A percentile compares a stretch with the other conserved stretches of the same genome.
Conservation (phyloP, 2,113 vertebrate genomes). For the Ceyx cyanopectus region DNA sequence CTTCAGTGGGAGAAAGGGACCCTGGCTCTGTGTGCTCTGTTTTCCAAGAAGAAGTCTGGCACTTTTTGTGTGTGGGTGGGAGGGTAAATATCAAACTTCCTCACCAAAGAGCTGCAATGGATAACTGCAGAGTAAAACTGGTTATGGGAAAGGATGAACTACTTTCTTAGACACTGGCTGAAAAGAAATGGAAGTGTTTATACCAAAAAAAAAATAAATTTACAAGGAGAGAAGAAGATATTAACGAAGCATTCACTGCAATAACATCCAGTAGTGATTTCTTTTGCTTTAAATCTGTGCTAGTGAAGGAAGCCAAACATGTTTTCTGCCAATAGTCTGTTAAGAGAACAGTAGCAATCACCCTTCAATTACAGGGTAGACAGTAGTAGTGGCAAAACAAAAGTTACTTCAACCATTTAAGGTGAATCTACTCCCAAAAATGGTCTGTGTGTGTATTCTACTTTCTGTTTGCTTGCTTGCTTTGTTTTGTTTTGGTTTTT, state of each 20-base stretch:
- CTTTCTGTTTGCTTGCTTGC: no score
- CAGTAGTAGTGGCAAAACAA: neutral
- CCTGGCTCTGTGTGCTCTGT: neutral
- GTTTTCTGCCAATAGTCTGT: neutral
- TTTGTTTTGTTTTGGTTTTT: neutral
- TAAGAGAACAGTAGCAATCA: neutral
- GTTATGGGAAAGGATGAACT: neutral
- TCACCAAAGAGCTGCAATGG: neutral
- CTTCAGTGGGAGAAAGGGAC: neutral
- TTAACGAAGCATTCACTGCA: neutral
- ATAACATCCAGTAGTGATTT: neutral
- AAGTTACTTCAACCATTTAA: neutral
- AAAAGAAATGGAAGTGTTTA: neutral
- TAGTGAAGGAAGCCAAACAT: neutral
- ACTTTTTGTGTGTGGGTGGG: constrained; percentile 3
- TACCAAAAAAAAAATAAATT: neutral
- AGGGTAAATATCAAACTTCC: constrained; percentile 23
- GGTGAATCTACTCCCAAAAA: neutral
- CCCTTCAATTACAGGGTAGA: neutral
- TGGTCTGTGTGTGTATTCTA: neutral
- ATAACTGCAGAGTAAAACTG: neutral
- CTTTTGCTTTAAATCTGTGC: neutral
- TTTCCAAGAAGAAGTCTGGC: constrained; percentile 35
- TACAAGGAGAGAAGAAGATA: neutral
- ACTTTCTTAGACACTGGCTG: neutral